Base-by-base conservation (phyloP, 2,888 invertebrate genomes). In the Dicroscelio sp. region DNA sequence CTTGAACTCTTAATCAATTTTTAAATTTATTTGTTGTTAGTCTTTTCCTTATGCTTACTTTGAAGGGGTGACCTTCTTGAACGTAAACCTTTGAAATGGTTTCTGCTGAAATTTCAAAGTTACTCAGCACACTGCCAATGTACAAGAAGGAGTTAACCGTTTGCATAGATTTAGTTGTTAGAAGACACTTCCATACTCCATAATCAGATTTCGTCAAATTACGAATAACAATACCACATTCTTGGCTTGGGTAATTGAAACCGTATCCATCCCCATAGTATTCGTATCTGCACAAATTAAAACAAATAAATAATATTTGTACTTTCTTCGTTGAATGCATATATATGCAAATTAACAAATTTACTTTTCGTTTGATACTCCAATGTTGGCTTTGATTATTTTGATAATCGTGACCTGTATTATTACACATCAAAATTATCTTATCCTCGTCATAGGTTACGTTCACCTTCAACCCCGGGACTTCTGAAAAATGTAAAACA, bases 271-370 rank as follows among this genome's bases (percentile, higher is more conserved):
- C 75, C 5, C 95, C 95, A 55, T 94, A 94, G 83, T 95, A 95
- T 65, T 93, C 92, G 43, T 95, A 95, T 30, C 95, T n/a, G n/a
- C n/a, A n/a, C n/a, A n/a, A n/a, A n/a, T n/a, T 95, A 75, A 3
- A 63, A 33, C 4, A 31, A 23, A 48, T 33, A 33, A 6, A 31
- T 33, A 17, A 31, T 30, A 30, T 52, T n/a, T n/a, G n/a, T 73
- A 52, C 31, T 73, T 52, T n/a, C n/a, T 52, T 17, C n/a, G 17
- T n/a, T 17, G 14, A 20, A 52, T 5, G 10, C n/a, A n/a, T n/a
- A n/a, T n/a, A n/a, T 52, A 20, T 14, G 52, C 5, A 52, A 52
- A 52, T 5, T 52, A n/a, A 55, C 38, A 67, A n/a, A 83, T 88
- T 17, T 93, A 95, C 96, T 93, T 94, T 1, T 92, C 90, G 30